Conservation (phyloP, 2,113 vertebrate genomes). For the Synodontis membranacea region DNA sequence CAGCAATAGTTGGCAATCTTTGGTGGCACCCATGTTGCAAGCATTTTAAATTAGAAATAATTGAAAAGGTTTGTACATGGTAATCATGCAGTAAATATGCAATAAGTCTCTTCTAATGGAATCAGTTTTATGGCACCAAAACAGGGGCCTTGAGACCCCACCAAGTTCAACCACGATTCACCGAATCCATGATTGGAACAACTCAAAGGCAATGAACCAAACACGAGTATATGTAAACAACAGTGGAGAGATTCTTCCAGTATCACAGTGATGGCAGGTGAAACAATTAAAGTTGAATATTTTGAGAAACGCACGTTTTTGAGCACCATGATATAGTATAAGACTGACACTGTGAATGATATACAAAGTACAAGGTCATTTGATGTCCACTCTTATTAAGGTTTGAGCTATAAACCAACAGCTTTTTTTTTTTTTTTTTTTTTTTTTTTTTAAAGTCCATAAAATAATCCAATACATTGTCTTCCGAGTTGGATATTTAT, state of each 20-base stretch:
- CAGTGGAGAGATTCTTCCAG: conserved; percentile 23
- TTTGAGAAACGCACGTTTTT: conserved; percentile 16
- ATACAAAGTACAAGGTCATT: neutral
- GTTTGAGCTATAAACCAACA: neutral
- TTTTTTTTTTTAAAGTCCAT: too few relatives aligned
- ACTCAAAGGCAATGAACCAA: conserved; percentile 30
- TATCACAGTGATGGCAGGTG: conserved; percentile 43
- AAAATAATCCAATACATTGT: neutral
- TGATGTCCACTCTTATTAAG: neutral
- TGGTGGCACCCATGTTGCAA: conserved; percentile 10
- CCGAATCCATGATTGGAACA: conserved; percentile 30
- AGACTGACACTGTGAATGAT: neutral
- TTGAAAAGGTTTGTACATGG: neutral
- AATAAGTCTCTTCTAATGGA: conserved; percentile 32
- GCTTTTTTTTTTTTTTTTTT: neutral
- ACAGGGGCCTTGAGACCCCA: conserved; percentile 21
- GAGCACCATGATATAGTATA: conserved; percentile 34
- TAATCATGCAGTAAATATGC: conserved; percentile 21
- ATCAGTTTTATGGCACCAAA: conserved; percentile 38
- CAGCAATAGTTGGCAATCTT: neutral
- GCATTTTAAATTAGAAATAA: conserved; percentile 20
- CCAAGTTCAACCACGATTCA: conserved; percentile 20
- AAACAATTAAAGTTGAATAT: conserved; percentile 13
- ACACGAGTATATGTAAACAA: conserved; percentile 29
- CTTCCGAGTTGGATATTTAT: neutral